A percentile compares a stretch with the other conserved stretches of the same genome.
Evolutionary conservation across 2,888 invertebrate genomes (phyloP).

Genomic region (Ichneumoninae sp.): DNA sequence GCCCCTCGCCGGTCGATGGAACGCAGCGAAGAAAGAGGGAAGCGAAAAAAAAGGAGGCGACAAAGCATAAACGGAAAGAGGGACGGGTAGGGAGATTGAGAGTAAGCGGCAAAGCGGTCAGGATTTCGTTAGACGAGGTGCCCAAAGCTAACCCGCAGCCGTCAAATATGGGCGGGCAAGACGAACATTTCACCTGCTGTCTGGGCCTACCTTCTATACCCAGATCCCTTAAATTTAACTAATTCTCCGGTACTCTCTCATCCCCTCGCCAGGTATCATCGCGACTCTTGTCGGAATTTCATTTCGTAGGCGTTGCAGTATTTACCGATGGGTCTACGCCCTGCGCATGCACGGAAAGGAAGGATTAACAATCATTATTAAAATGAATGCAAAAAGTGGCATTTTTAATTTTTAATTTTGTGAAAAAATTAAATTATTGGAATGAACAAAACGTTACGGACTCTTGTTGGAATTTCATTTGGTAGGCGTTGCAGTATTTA

Average conservation of each 20-base stretch:
- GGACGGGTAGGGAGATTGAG: conserved; percentile 44
- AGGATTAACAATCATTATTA: neutral
- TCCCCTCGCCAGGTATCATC: conserved; percentile 62
- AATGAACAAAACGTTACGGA: too few species aligned
- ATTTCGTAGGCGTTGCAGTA: conserved; percentile 35
- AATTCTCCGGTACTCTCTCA: conserved; percentile 70
- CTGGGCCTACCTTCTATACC: conserved; percentile 67
- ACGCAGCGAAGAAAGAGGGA: conserved; percentile 32
- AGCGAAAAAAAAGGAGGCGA: conserved; percentile 41
- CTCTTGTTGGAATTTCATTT: conserved; percentile 37
- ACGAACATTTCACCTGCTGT: conserved; percentile 78
- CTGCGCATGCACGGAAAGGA: neutral
- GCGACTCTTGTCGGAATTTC: conserved; percentile 43
- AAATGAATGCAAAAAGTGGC: neutral
- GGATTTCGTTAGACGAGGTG: conserved; percentile 75
- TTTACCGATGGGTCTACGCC: conserved; percentile 3
- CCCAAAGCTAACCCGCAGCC: conserved; percentile 78
- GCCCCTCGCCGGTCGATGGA: conserved; percentile 34
- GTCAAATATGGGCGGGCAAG: conserved; percentile 80
- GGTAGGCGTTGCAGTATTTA: conserved; percentile 43
- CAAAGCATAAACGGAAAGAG: conserved; percentile 23
- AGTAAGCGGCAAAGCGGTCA: conserved; percentile 65
- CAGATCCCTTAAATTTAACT: conserved; percentile 74
- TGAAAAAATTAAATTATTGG: too few species aligned
- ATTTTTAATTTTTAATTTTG: too few species aligned